Percentiles rank a stretch among this genome's conserved stretches.
Evolutionary conservation across 1,140 invertebrate genomes (phyloP).

Genomic region (Orius insidiosus): DNA sequence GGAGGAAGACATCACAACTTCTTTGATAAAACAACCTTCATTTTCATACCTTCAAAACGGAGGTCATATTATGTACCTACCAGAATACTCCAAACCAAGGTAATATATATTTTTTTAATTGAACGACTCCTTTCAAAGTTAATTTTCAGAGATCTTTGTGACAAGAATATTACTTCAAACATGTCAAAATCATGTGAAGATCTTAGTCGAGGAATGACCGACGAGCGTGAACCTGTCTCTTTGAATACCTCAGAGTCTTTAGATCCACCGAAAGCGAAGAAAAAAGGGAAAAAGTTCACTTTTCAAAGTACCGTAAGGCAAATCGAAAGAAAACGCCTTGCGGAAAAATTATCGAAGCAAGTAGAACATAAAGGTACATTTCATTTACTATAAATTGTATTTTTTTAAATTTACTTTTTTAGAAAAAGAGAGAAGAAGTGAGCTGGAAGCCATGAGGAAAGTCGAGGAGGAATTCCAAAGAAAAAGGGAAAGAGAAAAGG

Average conservation of each 20-base stretch:
- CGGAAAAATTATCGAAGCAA: constrained; percentile 54
- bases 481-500: constrained; percentile 54
- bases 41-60: constrained; percentile 33
- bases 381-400: constrained; percentile 1
- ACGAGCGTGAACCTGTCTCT: neutral
- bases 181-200: constrained; percentile 21
- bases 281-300: constrained; percentile 38
- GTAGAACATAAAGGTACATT: constrained; percentile 50
- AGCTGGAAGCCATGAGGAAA: constrained; percentile 58
- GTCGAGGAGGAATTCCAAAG: constrained; percentile 57
- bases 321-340: constrained; percentile 49
- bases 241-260: constrained; percentile 2
- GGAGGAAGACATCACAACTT: constrained; percentile 22
- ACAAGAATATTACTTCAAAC: neutral
- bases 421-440: constrained; percentile 49
- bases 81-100: constrained; percentile 31
- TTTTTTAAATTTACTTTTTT: neutral
- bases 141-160: neutral
- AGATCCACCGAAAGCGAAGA: neutral
- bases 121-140: neutral
- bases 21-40: constrained; percentile 29
- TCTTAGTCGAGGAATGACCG: constrained; percentile 15
- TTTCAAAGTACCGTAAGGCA: constrained; percentile 66
- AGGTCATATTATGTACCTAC: constrained; percentile 62
- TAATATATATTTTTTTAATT: constrained; percentile 9